Evolutionary conservation across 2,888 invertebrate species (phyloP).

Genomic region (Vannuccia rotundouncinata): DNA sequence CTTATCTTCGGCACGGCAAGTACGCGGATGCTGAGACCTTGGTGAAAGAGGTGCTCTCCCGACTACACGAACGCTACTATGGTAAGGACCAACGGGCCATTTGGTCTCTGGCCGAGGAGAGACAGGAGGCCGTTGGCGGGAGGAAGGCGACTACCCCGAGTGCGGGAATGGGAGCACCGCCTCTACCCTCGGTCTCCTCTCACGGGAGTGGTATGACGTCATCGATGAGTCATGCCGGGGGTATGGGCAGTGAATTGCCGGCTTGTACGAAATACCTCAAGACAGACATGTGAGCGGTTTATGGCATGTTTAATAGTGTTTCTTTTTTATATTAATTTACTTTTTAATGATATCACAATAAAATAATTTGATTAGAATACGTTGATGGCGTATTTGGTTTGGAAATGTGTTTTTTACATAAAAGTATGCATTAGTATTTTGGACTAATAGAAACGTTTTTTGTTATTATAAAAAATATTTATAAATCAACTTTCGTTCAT

Average conservation of each 20-base stretch:
- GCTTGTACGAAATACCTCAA: neutral
- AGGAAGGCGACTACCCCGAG: neutral
- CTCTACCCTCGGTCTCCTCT: no score
- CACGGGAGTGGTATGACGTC: neutral
- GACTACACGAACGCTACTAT: constrained; percentile 94
- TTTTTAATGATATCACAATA: no score
- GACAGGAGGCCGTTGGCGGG: constrained; percentile 65
- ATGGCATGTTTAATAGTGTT: no score
- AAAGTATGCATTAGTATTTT: no score
- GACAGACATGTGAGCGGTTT: neutral
- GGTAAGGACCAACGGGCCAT: constrained; percentile 82
- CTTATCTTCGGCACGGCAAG: constrained; percentile 91
- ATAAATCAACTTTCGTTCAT: no score
- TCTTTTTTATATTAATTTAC: no score
- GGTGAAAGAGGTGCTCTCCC: constrained; percentile 87
- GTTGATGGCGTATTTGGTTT: no score
- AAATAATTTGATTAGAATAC: no score
- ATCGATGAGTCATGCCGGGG: neutral
- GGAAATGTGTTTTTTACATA: no score
- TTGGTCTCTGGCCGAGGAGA: constrained; percentile 95
- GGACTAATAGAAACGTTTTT: no score
- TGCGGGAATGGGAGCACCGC: neutral
- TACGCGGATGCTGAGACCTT: constrained; percentile 96
- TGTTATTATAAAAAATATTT: no score
- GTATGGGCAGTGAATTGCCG: neutral